Evolutionary conservation across 2,797 vertebrate species (phyloP).

Genomic region (Intellagama lesueurii): DNA sequence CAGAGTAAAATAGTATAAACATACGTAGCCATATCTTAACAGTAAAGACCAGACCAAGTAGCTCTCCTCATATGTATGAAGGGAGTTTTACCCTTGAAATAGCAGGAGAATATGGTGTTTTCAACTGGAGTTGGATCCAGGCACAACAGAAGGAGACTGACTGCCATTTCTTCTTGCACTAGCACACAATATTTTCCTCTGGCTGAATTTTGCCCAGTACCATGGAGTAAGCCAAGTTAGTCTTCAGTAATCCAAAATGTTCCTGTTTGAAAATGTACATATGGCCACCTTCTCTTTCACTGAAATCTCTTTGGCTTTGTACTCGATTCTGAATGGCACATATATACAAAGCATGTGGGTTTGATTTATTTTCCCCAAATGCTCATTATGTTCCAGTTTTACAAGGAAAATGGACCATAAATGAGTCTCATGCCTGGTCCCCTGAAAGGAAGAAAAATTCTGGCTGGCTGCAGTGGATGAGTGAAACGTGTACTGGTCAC

Average conservation of each 20-base stretch:
- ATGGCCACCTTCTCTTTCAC: not conserved
- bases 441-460: slow-evolving; percentile 26
- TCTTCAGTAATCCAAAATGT: not conserved
- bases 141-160: not conserved
- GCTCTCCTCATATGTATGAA: too few species aligned
- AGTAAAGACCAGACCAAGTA: too few species aligned
- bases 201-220: not conserved
- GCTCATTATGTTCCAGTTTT: not conserved
- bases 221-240: not conserved
- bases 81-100: too few species aligned
- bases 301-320: not conserved
- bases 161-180: not conserved
- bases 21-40: too few species aligned
- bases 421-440: slow-evolving; percentile 3
- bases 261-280: not conserved
- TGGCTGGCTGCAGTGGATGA: slow-evolving; percentile 44
- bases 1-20: too few species aligned
- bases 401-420: not conserved
- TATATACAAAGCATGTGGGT: not conserved
- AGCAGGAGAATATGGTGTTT: not conserved
- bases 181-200: not conserved
- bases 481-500: slow-evolving; percentile 33
- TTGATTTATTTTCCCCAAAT: not conserved
- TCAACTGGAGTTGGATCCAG: not conserved
- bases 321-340: not conserved